Percentiles rank a stretch among this genome's conserved stretches.
Evolutionary conservation across 2,113 vertebrate genomes (phyloP).

Genomic region (Menidia beryllina): DNA sequence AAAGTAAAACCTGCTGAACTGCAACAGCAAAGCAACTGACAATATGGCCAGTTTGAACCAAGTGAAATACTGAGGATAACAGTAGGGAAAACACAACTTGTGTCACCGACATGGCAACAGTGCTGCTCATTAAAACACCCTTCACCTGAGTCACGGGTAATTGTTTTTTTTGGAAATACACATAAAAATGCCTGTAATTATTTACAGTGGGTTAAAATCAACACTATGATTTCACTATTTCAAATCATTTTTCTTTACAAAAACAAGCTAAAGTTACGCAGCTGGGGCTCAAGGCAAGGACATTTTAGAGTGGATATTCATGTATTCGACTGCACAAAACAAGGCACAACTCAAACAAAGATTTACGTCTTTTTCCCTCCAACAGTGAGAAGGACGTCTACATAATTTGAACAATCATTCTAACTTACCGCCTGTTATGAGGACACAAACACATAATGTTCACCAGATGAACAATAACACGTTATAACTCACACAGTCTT

Average conservation of each 20-base stretch:
- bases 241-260: too few relatives aligned
- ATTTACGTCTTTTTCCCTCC: background rate
- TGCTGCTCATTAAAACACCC: conserved; percentile 24
- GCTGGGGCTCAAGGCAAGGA: background rate
- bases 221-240: background rate
- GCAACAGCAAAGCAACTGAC: background rate
- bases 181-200: background rate
- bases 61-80: background rate
- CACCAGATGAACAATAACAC: background rate
- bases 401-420: background rate
- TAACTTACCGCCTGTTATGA: background rate
- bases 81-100: conserved; percentile 5
- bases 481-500: conserved; percentile 18
- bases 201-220: background rate
- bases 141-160: conserved; percentile 15
- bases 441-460: background rate
- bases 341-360: conserved; percentile 12
- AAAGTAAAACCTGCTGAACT: background rate
- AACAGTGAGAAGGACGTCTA: background rate
- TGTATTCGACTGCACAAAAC: conserved; percentile 2
- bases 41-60: conserved; percentile 1
- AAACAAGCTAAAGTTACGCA: background rate
- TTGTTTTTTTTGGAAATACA: background rate
- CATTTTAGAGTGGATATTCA: conserved; percentile 7
- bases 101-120: conserved; percentile 8